phyloP scores from a whole-genome alignment of 2,113 vertebrate species.

The Bungarus multicinctus region DNA sequence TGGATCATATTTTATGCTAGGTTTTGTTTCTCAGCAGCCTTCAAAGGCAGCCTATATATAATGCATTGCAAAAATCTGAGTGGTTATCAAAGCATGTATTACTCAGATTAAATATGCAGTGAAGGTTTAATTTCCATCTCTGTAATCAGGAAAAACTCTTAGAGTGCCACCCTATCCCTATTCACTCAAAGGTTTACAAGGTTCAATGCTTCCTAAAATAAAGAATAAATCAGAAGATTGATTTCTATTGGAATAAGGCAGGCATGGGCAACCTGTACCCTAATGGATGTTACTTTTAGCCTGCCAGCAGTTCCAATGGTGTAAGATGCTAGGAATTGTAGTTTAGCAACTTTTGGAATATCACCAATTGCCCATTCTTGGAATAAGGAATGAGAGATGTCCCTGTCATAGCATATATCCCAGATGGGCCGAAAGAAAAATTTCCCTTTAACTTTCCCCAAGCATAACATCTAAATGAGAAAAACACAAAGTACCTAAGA shows the following conservation, averaged over 20 bases:
- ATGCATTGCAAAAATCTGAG: not conserved
- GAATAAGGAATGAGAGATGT: not conserved
- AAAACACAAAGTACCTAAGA: conserved; percentile 7
- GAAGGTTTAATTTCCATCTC: not conserved
- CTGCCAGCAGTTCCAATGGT: not conserved
- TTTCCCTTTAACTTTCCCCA: not conserved
- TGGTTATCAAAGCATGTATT: not conserved
- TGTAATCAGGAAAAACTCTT: not conserved
- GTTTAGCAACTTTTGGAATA: not conserved
- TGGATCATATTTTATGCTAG: not conserved
- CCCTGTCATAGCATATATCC: not conserved
- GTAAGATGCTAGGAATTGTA: not conserved
- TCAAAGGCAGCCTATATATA: not conserved
- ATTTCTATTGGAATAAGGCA: not conserved
- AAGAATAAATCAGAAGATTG: no score
- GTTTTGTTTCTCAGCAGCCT: not conserved
- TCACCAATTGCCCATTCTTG: not conserved
- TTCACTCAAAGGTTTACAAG: not conserved
- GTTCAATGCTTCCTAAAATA: not conserved
- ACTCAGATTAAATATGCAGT: not conserved
- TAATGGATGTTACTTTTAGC: not conserved
- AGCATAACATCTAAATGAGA: not conserved
- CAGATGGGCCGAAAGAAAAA: not conserved
- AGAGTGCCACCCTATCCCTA: not conserved
- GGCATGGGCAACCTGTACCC: not conserved